Percentiles rank a stretch among this genome's conserved stretches.
phyloP scores from a whole-genome alignment of 1,140 invertebrate genomes.

The Dendrolimus punctatus region DNA sequence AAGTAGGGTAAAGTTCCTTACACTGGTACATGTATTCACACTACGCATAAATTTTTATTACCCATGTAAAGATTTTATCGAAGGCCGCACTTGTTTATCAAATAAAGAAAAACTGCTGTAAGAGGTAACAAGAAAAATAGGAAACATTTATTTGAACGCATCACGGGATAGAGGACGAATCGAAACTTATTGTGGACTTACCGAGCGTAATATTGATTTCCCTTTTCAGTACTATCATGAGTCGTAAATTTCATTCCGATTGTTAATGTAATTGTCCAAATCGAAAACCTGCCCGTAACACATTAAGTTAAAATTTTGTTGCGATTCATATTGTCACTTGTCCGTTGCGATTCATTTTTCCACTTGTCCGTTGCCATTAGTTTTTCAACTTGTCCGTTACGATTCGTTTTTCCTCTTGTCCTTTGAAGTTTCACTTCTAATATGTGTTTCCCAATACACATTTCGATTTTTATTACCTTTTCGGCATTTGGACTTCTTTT shows the following conservation, averaged over 20 bases:
- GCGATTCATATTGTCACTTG: too few species aligned
- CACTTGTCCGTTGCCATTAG: too few species aligned
- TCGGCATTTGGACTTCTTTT: too few species aligned
- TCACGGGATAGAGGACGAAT: constrained; percentile 8
- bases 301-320: too few species aligned
- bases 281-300: too few species aligned
- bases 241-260: constrained; percentile 1
- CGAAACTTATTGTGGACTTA: constrained; percentile 7
- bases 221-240: constrained; percentile 3
- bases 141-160: constrained; percentile 3
- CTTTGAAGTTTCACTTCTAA: too few species aligned
- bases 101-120: constrained; percentile 28
- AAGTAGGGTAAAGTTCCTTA: constrained; percentile 25
- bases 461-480: too few species aligned
- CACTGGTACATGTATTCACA: constrained; percentile 10
- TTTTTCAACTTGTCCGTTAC: too few species aligned
- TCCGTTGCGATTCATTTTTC: too few species aligned
- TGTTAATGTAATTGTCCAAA: too few species aligned
- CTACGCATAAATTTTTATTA: constrained; percentile 28
- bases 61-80: constrained; percentile 31
- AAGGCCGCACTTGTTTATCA: constrained; percentile 32
- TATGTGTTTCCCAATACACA: too few species aligned
- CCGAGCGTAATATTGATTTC: constrained; percentile 5
- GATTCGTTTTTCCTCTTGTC: too few species aligned
- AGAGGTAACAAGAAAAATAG: constrained; percentile 10